These are phyloP conservation scores for Peromyscus melanophrys DNA, from an alignment of 2,797 vertebrate genomes.

Conservation along the genomic window DNA sequence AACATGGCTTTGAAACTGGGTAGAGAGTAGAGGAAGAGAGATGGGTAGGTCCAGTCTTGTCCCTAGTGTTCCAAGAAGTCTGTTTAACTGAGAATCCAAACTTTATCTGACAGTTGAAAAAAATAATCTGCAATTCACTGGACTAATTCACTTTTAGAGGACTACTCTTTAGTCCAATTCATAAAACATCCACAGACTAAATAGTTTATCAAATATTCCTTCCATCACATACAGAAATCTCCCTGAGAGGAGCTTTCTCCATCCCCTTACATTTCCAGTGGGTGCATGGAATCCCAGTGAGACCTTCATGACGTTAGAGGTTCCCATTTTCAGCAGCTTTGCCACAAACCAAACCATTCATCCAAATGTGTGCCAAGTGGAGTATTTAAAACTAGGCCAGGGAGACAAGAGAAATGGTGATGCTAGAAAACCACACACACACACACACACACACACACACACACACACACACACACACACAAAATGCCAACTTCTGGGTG, in stretches of 20 bases:
- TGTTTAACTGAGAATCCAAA: not conserved
- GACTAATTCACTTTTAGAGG: not conserved
- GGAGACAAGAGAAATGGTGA: not conserved
- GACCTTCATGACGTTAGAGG: not conserved
- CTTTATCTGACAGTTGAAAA: not conserved
- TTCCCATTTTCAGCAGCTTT: not conserved
- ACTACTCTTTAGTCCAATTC: not conserved
- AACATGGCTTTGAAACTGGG: not conserved
- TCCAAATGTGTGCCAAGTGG: not conserved
- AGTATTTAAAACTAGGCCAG: not conserved
- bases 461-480: too few species aligned
- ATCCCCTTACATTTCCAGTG: not conserved
- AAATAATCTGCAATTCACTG: not conserved
- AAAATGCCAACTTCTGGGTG: not conserved
- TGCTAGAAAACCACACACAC: not conserved
- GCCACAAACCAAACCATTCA: not conserved
- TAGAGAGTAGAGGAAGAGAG: not conserved
- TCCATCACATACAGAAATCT: not conserved
- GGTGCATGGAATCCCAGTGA: not conserved
- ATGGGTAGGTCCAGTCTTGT: not conserved
- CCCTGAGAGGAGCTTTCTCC: not conserved
- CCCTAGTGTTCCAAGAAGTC: slow-evolving; percentile 10
- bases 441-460: too few species aligned
- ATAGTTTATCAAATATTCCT: slow-evolving; percentile 1
- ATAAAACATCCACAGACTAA: not conserved